Evolutionary conservation across 1,140 invertebrate genomes (phyloP).

Genomic region (Carposina sasakii): DNA sequence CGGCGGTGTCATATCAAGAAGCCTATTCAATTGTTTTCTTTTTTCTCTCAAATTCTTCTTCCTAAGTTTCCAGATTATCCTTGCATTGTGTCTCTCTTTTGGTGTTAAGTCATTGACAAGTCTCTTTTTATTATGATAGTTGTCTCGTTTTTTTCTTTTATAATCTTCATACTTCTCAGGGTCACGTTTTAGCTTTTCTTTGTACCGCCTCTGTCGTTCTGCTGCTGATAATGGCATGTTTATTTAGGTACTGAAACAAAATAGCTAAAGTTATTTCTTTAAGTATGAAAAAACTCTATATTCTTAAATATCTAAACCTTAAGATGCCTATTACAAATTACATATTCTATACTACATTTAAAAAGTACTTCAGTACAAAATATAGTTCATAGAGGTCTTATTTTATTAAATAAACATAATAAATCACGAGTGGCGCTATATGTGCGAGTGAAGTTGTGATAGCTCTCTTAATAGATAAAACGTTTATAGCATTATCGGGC

Average conservation of each 20-base stretch:
- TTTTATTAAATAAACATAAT: neutral
- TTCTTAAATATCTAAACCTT: neutral
- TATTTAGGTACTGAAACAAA: neutral
- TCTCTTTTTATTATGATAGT: slow-evolving; percentile 9
- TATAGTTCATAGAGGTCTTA: neutral
- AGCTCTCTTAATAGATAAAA: neutral
- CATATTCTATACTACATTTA: neutral
- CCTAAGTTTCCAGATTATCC: slow-evolving; percentile 1
- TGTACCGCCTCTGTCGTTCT: slow-evolving; percentile 9
- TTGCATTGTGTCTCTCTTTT: slow-evolving; percentile 6
- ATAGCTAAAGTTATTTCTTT: neutral
- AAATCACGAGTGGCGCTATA: neutral
- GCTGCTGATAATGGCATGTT: slow-evolving; percentile 1
- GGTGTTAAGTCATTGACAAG: slow-evolving; percentile 7
- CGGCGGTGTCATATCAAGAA: slow-evolving; percentile 8
- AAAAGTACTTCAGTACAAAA: neutral
- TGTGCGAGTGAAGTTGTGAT: neutral
- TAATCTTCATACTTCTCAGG: slow-evolving; percentile 8
- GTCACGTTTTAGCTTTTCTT: slow-evolving; percentile 7
- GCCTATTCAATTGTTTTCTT: neutral
- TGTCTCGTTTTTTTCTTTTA: slow-evolving; percentile 9
- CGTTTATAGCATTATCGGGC: neutral
- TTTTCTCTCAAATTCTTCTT: slow-evolving; percentile 4
- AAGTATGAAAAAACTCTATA: neutral
- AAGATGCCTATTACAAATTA: neutral